A percentile compares a stretch with the other conserved stretches of the same genome.
phyloP scores from a whole-genome alignment of 2,888 invertebrate species.

The Beris morrisii region DNA sequence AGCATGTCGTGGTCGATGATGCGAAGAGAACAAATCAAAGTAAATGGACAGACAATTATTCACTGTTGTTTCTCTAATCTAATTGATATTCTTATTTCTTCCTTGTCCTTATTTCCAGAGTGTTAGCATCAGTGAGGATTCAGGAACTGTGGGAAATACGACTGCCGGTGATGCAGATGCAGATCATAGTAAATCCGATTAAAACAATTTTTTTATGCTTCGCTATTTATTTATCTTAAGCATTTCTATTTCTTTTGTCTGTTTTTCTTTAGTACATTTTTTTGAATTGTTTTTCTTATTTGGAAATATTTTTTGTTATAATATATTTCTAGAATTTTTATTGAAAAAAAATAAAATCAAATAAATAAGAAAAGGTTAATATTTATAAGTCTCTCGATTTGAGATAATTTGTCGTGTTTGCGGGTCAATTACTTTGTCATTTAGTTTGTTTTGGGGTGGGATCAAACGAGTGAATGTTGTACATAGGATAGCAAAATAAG shows the following conservation, averaged over 20 bases:
- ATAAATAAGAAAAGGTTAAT: slow-evolving; percentile 3
- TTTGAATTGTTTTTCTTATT: neutral
- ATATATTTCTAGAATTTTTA: slow-evolving; percentile 15
- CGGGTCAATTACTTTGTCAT: too few species aligned
- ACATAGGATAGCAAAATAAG: too few species aligned
- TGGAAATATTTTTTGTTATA: neutral
- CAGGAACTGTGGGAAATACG: neutral
- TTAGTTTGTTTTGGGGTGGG: too few species aligned
- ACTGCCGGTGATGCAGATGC: slow-evolving; percentile 5
- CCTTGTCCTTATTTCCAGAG: neutral
- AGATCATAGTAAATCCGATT: slow-evolving; percentile 13
- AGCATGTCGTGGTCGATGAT: slow-evolving; percentile 57
- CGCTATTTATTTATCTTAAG: slow-evolving; percentile 8
- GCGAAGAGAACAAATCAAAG: slow-evolving; percentile 54
- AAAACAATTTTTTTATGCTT: neutral
- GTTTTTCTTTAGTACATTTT: neutral
- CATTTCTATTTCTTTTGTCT: slow-evolving; percentile 14
- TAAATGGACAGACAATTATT: slow-evolving; percentile 37
- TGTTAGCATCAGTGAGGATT: slow-evolving; percentile 18
- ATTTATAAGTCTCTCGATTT: too few species aligned
- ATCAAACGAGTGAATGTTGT: too few species aligned
- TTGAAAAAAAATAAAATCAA: neutral
- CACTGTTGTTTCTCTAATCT: neutral
- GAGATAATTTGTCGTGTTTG: too few species aligned
- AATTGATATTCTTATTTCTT: neutral